Percentiles rank a stretch among this genome's conserved stretches.
These are phyloP conservation scores for Cylloceria caligata DNA, from an alignment of 2,888 invertebrate species.

Conservation along the genomic window DNA sequence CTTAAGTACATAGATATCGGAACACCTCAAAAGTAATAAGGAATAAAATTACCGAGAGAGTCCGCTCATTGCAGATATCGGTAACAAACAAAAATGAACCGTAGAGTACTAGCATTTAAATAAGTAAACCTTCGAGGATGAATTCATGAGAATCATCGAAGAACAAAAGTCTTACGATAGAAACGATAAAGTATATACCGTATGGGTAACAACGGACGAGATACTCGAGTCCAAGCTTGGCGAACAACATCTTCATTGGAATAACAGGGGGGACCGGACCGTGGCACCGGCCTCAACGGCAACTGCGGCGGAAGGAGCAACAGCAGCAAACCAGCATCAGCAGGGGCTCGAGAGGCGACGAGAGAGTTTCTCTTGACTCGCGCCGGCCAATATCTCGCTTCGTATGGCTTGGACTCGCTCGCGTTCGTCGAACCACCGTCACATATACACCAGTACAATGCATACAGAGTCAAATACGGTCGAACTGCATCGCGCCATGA, in stretches of 20 bases:
- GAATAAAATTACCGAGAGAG: too few relatives aligned
- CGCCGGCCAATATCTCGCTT: slow-evolving; percentile 52
- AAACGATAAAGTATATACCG: slow-evolving; percentile 2
- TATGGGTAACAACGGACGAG: slow-evolving; percentile 26
- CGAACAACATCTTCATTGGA: slow-evolving; percentile 66
- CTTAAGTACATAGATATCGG: not conserved
- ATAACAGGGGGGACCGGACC: slow-evolving; percentile 35
- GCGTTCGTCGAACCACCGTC: slow-evolving; percentile 58
- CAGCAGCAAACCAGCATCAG: slow-evolving; percentile 40
- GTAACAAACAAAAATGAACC: not conserved
- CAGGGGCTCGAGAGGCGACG: slow-evolving; percentile 38
- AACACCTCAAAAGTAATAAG: not conserved
- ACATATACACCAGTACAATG: slow-evolving; percentile 36
- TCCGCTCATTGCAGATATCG: too few relatives aligned
- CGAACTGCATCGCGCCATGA: slow-evolving; percentile 27
- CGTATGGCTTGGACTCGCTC: slow-evolving; percentile 21
- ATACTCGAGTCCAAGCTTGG: slow-evolving; percentile 55
- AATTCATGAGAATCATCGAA: not conserved
- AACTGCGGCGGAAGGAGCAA: slow-evolving; percentile 17
- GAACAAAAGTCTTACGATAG: not conserved
- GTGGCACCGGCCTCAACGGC: slow-evolving; percentile 20
- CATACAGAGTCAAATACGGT: slow-evolving; percentile 43
- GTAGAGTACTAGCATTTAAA: not conserved
- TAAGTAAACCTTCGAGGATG: not conserved
- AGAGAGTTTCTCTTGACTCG: slow-evolving; percentile 53